These are phyloP conservation scores for Lasiurus cinereus DNA, from an alignment of 2,113 vertebrate genomes.

Conservation along the genomic window DNA sequence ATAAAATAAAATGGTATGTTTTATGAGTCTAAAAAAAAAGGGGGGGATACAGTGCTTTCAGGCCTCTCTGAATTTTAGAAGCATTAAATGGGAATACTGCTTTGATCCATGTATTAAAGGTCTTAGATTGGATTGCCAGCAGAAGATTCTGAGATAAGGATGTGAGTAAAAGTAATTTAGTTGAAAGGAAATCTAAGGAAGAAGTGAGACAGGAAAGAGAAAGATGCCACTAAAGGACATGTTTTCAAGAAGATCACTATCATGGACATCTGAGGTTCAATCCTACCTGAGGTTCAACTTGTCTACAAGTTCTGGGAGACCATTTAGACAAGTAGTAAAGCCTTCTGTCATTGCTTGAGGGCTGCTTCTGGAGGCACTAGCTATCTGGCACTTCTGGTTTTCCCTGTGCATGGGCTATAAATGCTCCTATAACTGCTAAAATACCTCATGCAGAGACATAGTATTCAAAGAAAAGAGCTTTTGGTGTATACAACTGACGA, in stretches of 20 bases:
- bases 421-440: neutral
- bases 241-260: neutral
- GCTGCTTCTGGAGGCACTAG: neutral
- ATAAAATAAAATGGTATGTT: neutral
- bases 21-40: neutral
- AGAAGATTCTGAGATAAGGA: neutral
- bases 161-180: neutral
- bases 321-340: neutral
- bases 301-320: neutral
- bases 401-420: neutral
- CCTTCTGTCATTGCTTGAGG: neutral
- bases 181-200: neutral
- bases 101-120: neutral
- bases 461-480: neutral
- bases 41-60: neutral
- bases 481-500: neutral
- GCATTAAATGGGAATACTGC: neutral
- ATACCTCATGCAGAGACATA: neutral
- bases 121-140: neutral
- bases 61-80: neutral
- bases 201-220: neutral
- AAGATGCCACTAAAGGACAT: neutral
- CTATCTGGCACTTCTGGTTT: neutral
- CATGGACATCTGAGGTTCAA: neutral
- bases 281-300: neutral